Conservation (phyloP, 2,888 invertebrate species). For the Synergus japonicus region DNA sequence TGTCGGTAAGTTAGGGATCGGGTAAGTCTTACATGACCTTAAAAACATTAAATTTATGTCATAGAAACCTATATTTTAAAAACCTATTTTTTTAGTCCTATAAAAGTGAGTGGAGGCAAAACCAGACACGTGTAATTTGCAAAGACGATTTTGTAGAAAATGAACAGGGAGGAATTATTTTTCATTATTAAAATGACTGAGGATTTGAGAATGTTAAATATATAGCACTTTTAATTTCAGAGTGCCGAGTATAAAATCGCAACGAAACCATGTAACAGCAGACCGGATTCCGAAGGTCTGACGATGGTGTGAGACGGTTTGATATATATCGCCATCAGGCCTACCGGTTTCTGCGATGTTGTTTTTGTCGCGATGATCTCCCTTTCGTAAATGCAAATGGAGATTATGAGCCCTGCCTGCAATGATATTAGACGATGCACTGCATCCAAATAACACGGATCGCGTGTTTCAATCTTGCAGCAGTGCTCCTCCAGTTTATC, state of each 20-base stretch:
- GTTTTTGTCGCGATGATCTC: constrained; percentile 54
- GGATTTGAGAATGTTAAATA: constrained; percentile 7
- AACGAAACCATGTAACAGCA: constrained; percentile 12
- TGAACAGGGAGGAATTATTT: constrained; percentile 15
- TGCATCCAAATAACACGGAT: constrained; percentile 52
- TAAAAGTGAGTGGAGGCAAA: neutral
- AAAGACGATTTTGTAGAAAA: constrained; percentile 5
- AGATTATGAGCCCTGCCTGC: constrained; percentile 44
- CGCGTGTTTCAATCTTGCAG: constrained; percentile 59
- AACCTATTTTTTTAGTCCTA: neutral
- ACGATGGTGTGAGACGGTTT: constrained; percentile 50
- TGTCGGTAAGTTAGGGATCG: too few relatives aligned
- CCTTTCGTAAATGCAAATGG: constrained; percentile 59
- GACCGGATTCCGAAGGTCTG: constrained; percentile 52
- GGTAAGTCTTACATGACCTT: too few relatives aligned
- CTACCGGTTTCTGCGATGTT: constrained; percentile 53
- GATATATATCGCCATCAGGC: constrained; percentile 48
- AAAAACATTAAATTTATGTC: neutral
- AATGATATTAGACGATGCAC: constrained; percentile 30
- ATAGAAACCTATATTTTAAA: neutral
- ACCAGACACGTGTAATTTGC: constrained; percentile 13
- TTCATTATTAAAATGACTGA: constrained; percentile 17
- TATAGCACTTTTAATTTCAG: constrained; percentile 22
- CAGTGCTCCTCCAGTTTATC: neutral
- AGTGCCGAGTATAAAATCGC: constrained; percentile 4